phyloP scores from a whole-genome alignment of 2,113 vertebrate species.

The Zosterops japonicus region DNA sequence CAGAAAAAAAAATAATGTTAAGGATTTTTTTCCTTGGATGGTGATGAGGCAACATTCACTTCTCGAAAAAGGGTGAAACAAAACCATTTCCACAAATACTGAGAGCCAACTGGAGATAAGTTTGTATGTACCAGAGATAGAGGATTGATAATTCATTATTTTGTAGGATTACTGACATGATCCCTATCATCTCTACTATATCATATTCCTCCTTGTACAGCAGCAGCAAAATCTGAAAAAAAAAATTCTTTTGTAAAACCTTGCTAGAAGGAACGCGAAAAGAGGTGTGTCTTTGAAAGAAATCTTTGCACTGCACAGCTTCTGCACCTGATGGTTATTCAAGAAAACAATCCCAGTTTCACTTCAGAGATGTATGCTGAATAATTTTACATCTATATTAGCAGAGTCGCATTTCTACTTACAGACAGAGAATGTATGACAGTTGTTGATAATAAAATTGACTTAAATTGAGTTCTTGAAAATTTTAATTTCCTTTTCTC shows the following conservation, averaged over 20 bases:
- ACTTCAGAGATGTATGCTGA: not conserved
- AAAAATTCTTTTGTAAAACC: not conserved
- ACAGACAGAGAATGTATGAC: not conserved
- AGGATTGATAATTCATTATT: not conserved
- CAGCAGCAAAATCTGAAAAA: not conserved
- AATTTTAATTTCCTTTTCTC: not conserved
- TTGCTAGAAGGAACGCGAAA: not conserved
- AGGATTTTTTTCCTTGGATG: not conserved
- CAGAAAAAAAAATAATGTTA: not conserved
- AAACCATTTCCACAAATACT: not conserved
- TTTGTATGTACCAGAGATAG: not conserved
- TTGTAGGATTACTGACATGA: not conserved
- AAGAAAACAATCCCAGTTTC: not conserved
- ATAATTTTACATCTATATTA: not conserved
- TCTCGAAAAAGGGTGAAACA: not conserved
- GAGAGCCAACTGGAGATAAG: not conserved
- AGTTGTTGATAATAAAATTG: not conserved
- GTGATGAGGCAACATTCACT: not conserved
- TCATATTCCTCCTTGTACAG: not conserved
- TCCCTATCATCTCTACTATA: not conserved
- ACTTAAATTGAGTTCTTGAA: not conserved
- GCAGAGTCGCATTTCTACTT: not conserved
- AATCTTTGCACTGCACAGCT: not conserved
- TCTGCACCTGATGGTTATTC: not conserved
- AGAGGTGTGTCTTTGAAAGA: not conserved